Evolutionary conservation across 2,888 invertebrate genomes (phyloP), one percentile per base, ranked within the genome.

Genomic region (Caenorhabditis panamensis): DNA sequence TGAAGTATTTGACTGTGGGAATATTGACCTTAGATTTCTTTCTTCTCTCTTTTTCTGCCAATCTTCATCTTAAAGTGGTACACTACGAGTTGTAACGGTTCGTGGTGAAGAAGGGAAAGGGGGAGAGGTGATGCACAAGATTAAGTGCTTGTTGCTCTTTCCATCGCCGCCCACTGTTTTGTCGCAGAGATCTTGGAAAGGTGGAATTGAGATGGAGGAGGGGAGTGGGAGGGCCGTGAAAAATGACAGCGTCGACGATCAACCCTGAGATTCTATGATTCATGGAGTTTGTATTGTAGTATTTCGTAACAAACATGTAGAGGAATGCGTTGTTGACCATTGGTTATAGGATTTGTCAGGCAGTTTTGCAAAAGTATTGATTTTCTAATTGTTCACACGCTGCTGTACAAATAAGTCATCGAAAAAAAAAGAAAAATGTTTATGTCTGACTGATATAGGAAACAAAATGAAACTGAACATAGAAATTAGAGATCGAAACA

Each of bases 1-100:
- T 75, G 75, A 75, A 76, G 75, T 75, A 80, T 79, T 79, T 79
- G 79, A 80, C 75, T 80, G 80, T 80, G 80, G 80, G 80, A 80
- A 80, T 80, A 80, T 80, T 80, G 80, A 80, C 80, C 80, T 73
- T 80, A 76, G 68, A 64, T 63, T 79, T 79, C 73, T 72, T 72
- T 72, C 53, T 69, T 53, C 69, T 37, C 61, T 68, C 58, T 68
- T 68, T 68, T 68, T 68, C 71, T 73, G 68, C 73, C 71, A 73
- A 66, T 67, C 73, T 78, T 71, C 75, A 75, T 66, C 66, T 75
- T 75, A 75, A 75, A 75, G 75, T 75, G 75, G 75, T 75, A 73
- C 72, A 63, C 56, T 59, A 64, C 58, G 58, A 11, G 41, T 73
- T 73, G 75, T 75, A 66, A 75, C 75, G 66, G 66, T 64, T 75